These are phyloP conservation scores for Drosophila anceps DNA, from an alignment of 2,888 invertebrate genomes.

Conservation along the genomic window DNA sequence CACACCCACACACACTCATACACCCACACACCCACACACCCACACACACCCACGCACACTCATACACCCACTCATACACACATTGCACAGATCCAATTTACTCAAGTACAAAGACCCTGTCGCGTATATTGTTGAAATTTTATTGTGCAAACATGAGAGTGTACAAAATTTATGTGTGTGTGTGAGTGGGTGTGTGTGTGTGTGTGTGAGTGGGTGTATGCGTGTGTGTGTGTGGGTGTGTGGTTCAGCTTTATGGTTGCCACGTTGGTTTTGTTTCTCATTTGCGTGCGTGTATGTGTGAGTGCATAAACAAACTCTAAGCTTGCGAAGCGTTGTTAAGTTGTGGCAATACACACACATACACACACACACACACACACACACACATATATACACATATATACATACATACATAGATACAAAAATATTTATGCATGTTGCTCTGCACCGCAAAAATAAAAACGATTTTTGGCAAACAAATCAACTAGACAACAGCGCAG, in stretches of 20 bases:
- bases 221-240: constrained; percentile 16
- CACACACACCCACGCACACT: constrained; percentile 11
- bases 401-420: constrained; percentile 14
- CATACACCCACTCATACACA: background rate
- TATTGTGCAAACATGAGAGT: constrained; percentile 78
- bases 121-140: constrained; percentile 81
- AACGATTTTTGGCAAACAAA: constrained; percentile 77
- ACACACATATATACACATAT: constrained; percentile 9
- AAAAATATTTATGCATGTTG: constrained; percentile 10
- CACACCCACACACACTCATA: background rate
- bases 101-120: constrained; percentile 80
- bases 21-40: background rate
- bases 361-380: background rate
- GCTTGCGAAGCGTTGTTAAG: constrained; percentile 70
- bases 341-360: constrained; percentile 26
- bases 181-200: constrained; percentile 12
- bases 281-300: constrained; percentile 40
- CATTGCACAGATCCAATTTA: constrained; percentile 77
- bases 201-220: constrained; percentile 23
- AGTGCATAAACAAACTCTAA: constrained; percentile 50
- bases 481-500: constrained; percentile 56
- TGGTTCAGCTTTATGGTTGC: constrained; percentile 73
- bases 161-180: constrained; percentile 34
- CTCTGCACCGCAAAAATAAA: constrained; percentile 65
- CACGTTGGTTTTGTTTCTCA: constrained; percentile 68